A percentile compares a stretch with the other conserved stretches of the same genome.
These are phyloP conservation scores for Gavia stellata DNA, from an alignment of 2,113 vertebrate species.

Conservation along the genomic window DNA sequence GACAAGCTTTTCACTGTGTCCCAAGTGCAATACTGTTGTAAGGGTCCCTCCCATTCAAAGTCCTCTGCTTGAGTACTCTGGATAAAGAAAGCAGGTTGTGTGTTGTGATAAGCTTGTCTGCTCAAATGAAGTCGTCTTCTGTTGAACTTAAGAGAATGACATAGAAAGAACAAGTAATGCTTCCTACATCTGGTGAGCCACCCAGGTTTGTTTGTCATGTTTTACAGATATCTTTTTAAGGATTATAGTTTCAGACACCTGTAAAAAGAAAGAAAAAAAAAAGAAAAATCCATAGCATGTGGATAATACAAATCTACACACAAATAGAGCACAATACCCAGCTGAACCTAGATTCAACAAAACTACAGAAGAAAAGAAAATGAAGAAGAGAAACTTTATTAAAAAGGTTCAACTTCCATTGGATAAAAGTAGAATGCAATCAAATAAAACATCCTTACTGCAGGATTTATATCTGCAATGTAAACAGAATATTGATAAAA, in stretches of 20 bases:
- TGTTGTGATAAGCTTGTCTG: not conserved
- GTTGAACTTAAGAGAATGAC: not conserved
- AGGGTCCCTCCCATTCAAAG: not conserved
- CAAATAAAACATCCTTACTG: not conserved
- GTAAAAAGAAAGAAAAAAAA: not conserved
- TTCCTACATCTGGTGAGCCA: not conserved
- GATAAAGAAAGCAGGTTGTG: not conserved
- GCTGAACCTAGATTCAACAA: not conserved
- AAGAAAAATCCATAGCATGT: accelerated
- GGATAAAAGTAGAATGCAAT: not conserved
- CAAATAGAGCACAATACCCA: not conserved
- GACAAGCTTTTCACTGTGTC: not conserved
- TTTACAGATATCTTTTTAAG: not conserved
- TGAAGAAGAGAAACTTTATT: not conserved
- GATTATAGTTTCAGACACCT: not conserved
- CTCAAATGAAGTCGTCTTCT: not conserved
- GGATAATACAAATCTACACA: not conserved
- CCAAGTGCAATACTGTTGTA: not conserved
- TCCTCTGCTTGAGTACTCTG: not conserved
- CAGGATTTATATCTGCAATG: not conserved
- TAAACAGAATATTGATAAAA: not conserved
- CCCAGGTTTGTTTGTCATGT: not conserved
- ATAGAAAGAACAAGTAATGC: not conserved
- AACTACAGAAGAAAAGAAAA: not conserved
- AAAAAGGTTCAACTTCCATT: not conserved